These are phyloP conservation scores for Allygus modestus DNA, from an alignment of 2,888 invertebrate genomes.

Conservation along the genomic window DNA sequence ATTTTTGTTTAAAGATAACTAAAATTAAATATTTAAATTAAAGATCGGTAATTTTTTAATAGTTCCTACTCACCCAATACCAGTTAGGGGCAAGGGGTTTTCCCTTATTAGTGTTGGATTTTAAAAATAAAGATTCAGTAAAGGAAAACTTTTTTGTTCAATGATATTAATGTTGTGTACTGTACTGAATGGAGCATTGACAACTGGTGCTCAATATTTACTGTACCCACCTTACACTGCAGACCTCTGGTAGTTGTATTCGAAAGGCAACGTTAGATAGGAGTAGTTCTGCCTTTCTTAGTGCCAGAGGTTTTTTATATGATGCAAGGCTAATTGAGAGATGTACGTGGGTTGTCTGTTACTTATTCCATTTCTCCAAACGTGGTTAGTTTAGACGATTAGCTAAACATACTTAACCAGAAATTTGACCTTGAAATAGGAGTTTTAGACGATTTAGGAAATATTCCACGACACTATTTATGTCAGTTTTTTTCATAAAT, in stretches of 20 bases:
- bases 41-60: no score
- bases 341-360: constrained; percentile 11
- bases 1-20: no score
- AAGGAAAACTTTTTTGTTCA: no score
- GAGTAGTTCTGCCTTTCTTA: constrained; percentile 51
- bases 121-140: no score
- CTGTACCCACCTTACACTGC: not conserved
- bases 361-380: not conserved
- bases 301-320: constrained; percentile 48
- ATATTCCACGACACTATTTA: not conserved
- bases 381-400: constrained; percentile 7
- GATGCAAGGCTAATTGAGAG: not conserved
- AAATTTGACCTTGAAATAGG: not conserved
- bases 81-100: no score
- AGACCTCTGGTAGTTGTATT: constrained; percentile 21
- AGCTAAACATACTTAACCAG: constrained; percentile 8
- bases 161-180: no score
- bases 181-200: no score
- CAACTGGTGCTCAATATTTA: no score
- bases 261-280: constrained; percentile 48
- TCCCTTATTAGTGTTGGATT: no score
- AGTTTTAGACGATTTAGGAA: constrained; percentile 9
- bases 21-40: no score
- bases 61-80: no score
- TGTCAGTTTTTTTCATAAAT: not conserved